A percentile compares a stretch with the other conserved stretches of the same genome.
Conservation (phyloP, 2,888 invertebrate genomes). For the Acleris holmiana region DNA sequence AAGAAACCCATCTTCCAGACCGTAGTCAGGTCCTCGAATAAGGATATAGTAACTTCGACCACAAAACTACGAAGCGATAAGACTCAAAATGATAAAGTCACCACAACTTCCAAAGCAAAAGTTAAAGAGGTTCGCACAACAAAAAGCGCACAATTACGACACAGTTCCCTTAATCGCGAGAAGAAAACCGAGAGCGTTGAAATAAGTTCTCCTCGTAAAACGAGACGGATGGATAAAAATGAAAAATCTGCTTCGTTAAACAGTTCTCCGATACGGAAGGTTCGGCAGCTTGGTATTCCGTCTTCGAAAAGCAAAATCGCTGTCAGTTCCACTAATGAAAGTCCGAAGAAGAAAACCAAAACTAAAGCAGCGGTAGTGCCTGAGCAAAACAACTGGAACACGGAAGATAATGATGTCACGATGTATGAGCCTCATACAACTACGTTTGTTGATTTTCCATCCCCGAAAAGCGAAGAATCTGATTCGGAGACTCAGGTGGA, state of each 20-base stretch:
- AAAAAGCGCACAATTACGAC: conserved; percentile 68
- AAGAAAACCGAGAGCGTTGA: conserved; percentile 68
- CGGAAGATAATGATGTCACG: conserved; percentile 74
- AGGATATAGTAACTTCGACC: conserved; percentile 67
- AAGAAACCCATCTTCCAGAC: conserved; percentile 79
- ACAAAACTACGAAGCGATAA: conserved; percentile 56
- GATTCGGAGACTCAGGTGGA: conserved; percentile 74
- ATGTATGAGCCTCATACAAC: conserved; percentile 82
- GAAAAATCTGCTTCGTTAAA: conserved; percentile 77
- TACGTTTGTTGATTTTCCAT: conserved; percentile 67
- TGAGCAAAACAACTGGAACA: conserved; percentile 57
- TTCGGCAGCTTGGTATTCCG: conserved; percentile 70
- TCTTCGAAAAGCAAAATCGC: conserved; percentile 59
- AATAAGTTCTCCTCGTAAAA: conserved; percentile 75
- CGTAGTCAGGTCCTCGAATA: conserved; percentile 67
- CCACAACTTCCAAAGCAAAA: conserved; percentile 61
- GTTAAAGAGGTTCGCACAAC: conserved; percentile 67
- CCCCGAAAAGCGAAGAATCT: conserved; percentile 71
- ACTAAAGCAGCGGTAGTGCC: conserved; percentile 60
- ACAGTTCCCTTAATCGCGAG: conserved; percentile 74
- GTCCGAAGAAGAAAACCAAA: conserved; percentile 70
- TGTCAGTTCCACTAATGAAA: conserved; percentile 71
- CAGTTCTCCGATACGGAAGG: conserved; percentile 78
- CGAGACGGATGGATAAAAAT: conserved; percentile 73
- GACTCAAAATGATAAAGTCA: conserved; percentile 63